phyloP scores from a whole-genome alignment of 2,888 invertebrate genomes.

The Tanytarsus gracilentus region DNA sequence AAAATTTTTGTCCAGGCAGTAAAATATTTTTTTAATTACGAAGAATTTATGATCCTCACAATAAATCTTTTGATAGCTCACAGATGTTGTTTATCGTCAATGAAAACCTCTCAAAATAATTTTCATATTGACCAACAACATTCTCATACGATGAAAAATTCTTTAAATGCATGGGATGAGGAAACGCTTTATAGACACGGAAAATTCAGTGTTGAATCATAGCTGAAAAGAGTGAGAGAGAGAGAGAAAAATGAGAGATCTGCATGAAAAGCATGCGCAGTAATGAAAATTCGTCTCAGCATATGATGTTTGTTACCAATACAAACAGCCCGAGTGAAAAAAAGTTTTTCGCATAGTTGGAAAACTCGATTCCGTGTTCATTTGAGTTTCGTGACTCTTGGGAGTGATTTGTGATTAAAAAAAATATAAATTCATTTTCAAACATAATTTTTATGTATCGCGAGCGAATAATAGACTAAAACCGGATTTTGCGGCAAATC shows the following conservation, averaged over 20 bases:
- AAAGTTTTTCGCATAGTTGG: constrained; percentile 7
- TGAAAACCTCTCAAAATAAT: neutral
- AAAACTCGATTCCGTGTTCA: constrained; percentile 4
- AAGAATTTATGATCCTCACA: too few species aligned
- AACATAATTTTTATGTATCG: constrained; percentile 9
- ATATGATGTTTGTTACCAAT: too few species aligned
- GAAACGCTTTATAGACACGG: neutral
- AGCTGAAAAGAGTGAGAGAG: neutral
- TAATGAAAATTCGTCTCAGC: too few species aligned
- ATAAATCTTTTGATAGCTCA: neutral
- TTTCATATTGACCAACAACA: neutral
- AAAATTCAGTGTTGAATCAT: constrained; percentile 12
- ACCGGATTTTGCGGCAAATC: too few species aligned
- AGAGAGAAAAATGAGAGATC: too few species aligned
- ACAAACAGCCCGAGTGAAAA: too few species aligned
- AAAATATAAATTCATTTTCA: neutral
- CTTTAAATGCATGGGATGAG: neutral
- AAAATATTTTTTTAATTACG: too few species aligned
- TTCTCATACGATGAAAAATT: neutral
- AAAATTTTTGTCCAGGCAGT: too few species aligned
- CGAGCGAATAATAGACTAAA: too few species aligned
- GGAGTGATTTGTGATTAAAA: too few species aligned
- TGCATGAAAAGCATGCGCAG: neutral
- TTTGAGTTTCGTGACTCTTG: constrained; percentile 3
- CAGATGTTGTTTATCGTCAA: neutral